Evolutionary conservation across 35 echinoderm and acorn worm species (phyloP).

Genomic region (Chiridota heheva): DNA sequence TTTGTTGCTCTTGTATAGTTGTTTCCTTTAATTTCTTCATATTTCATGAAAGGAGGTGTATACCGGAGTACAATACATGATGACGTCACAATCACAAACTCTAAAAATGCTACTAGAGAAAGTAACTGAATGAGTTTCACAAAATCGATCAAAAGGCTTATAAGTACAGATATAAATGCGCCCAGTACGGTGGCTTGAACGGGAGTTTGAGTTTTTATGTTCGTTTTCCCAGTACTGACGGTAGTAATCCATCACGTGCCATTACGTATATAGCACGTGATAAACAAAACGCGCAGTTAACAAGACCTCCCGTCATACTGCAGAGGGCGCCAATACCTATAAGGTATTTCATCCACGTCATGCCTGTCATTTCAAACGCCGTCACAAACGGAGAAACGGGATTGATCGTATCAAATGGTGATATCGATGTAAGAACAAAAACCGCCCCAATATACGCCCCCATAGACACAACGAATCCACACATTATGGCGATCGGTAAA

Average conservation of each 20-base stretch:
- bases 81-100: conserved; percentile 62
- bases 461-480: conserved; percentile 45
- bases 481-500: conserved; percentile 70
- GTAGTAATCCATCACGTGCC: conserved; percentile 67
- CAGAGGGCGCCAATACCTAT: conserved; percentile 70
- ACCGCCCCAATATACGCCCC: conserved; percentile 54
- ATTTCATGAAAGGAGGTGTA: conserved; percentile 12
- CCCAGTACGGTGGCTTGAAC: conserved; percentile 53
- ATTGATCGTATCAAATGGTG: conserved; percentile 58
- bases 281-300: conserved; percentile 71
- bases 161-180: conserved; percentile 32
- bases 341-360: conserved; percentile 52
- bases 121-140: conserved; percentile 56
- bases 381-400: conserved; percentile 66
- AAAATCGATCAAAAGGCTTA: conserved; percentile 57
- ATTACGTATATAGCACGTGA: conserved; percentile 75
- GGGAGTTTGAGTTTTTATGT: conserved; percentile 41
- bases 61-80: conserved; percentile 55
- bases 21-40: not conserved
- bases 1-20: not conserved
- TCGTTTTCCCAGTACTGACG: conserved; percentile 51
- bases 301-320: conserved; percentile 75
- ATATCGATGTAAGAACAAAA: conserved; percentile 52
- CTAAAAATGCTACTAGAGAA: conserved; percentile 59
- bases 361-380: conserved; percentile 50